phyloP scores from a whole-genome alignment of 2,797 vertebrate genomes.

The Takifugu ocellatus region DNA sequence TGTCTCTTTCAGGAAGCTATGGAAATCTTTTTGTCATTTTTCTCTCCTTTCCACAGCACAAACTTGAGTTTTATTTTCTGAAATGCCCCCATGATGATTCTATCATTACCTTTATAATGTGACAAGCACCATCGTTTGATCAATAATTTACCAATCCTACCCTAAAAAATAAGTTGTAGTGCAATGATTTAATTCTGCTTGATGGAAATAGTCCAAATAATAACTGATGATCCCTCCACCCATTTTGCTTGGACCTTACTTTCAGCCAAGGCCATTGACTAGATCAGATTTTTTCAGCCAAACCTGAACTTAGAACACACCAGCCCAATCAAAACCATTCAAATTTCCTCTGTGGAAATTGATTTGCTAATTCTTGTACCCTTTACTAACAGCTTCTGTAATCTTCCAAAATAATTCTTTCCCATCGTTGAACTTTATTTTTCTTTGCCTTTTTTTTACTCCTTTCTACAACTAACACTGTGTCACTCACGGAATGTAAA shows the following conservation, averaged over 20 bases:
- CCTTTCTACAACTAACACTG: slow-evolving; percentile 84
- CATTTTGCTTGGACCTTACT: slow-evolving; percentile 1
- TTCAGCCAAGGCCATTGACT: slow-evolving; percentile 33
- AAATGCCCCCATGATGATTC: slow-evolving; percentile 9
- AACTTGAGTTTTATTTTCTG: slow-evolving; percentile 8
- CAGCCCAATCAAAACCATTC: slow-evolving; percentile 45
- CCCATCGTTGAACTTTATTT: slow-evolving; percentile 68
- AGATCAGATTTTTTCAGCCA: slow-evolving; percentile 39
- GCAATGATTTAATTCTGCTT: too few relatives aligned
- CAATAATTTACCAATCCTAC: slow-evolving; percentile 20
- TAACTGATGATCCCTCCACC: too few relatives aligned
- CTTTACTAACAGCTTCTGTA: slow-evolving; percentile 81
- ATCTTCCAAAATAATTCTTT: slow-evolving; percentile 72
- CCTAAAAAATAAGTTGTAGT: too few relatives aligned
- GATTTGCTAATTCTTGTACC: slow-evolving; percentile 81
- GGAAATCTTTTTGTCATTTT: slow-evolving; percentile 4
- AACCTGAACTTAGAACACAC: slow-evolving; percentile 36
- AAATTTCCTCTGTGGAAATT: slow-evolving; percentile 60
- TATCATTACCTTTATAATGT: slow-evolving; percentile 10
- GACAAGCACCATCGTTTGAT: slow-evolving; percentile 3
- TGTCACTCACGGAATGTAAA: slow-evolving; percentile 87
- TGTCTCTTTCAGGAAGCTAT: slow-evolving; percentile 52
- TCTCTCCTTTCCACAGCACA: slow-evolving; percentile 8
- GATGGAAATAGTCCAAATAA: too few relatives aligned
- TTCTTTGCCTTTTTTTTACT: slow-evolving; percentile 60